Evolutionary conservation across 2,797 vertebrate genomes (phyloP).

Genomic region (Sphenopsis melanotis): DNA sequence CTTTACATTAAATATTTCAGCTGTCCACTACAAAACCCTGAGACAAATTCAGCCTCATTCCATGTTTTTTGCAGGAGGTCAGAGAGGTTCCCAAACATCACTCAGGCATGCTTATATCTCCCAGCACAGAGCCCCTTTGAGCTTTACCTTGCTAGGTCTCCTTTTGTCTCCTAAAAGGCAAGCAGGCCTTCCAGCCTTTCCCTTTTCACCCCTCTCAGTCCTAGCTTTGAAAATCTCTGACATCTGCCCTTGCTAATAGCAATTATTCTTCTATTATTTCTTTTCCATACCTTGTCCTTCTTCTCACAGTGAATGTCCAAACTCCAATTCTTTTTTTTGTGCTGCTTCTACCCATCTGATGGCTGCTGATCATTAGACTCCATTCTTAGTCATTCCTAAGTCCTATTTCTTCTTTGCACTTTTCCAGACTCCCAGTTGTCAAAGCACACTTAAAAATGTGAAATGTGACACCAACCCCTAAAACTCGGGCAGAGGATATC

Average conservation of each 20-base stretch:
- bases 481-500: background rate
- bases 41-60: background rate
- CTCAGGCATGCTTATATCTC: background rate
- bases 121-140: background rate
- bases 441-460: conserved; percentile 23
- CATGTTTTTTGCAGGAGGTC: background rate
- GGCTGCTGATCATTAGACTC: background rate
- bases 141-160: background rate
- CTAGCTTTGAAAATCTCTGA: background rate
- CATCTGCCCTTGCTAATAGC: background rate
- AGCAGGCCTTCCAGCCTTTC: background rate
- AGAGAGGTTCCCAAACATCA: background rate
- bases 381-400: background rate
- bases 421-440: conserved; percentile 3
- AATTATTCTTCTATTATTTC: background rate
- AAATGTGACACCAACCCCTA: background rate
- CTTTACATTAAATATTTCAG: background rate
- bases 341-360: background rate
- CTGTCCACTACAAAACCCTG: background rate
- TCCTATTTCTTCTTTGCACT: conserved; percentile 3
- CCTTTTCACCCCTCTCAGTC: background rate
- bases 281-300: background rate
- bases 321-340: background rate
- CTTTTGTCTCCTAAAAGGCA: background rate
- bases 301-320: background rate